These are phyloP conservation scores for Euwallacea fornicatus DNA, from an alignment of 1,140 invertebrate genomes.

Conservation along the genomic window DNA sequence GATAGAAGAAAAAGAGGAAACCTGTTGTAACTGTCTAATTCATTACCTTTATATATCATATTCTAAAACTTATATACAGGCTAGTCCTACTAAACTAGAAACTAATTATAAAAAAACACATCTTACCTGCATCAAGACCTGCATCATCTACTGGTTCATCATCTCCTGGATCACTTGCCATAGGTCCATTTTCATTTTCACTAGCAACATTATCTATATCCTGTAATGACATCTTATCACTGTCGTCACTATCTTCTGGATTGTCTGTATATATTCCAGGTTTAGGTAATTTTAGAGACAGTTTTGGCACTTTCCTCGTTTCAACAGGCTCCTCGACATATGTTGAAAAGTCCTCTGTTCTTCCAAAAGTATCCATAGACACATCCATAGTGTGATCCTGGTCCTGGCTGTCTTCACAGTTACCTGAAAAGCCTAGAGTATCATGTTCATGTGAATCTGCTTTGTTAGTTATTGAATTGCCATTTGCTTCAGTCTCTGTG, in stretches of 20 bases:
- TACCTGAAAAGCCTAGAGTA: too few relatives aligned
- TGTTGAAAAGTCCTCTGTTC: neutral
- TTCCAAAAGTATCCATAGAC: neutral
- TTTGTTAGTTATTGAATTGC: neutral
- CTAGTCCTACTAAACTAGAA: neutral
- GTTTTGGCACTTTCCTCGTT: conserved; percentile 56
- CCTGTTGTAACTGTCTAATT: too few relatives aligned
- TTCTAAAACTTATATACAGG: too few relatives aligned
- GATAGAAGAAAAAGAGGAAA: too few relatives aligned
- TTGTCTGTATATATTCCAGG: conserved; percentile 39
- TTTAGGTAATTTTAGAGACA: conserved; percentile 58
- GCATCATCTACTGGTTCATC: neutral
- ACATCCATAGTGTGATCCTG: too few relatives aligned
- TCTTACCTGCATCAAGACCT: neutral
- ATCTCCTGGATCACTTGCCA: conserved; percentile 28
- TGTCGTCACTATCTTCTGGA: conserved; percentile 57
- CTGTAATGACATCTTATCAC: conserved; percentile 58
- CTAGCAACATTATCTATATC: conserved; percentile 51
- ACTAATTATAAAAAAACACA: too few relatives aligned
- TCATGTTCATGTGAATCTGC: too few relatives aligned
- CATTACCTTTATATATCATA: too few relatives aligned
- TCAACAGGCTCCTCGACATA: conserved; percentile 22
- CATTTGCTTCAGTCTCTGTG: conserved; percentile 6
- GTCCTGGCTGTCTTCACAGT: neutral
- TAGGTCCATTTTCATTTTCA: conserved; percentile 44